A percentile compares a stretch with the other conserved stretches of the same genome.
Conservation (phyloP, 2,113 vertebrate species). For the Taurulus bubalis region DNA sequence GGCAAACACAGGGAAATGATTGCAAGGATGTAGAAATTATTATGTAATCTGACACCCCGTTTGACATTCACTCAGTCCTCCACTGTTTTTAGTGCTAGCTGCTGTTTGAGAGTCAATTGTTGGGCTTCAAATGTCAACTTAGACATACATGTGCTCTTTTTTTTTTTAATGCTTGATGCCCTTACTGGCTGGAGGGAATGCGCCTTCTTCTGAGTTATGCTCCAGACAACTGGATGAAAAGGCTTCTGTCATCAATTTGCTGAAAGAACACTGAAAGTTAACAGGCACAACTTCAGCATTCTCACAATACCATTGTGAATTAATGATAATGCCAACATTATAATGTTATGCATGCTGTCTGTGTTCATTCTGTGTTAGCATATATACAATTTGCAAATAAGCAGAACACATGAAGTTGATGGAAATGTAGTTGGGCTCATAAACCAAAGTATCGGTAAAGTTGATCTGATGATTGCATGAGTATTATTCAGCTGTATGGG, state of each 20-base stretch:
- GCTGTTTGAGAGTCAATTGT: constrained; percentile 28
- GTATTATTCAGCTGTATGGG: not conserved
- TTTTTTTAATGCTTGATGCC: not conserved
- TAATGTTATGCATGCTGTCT: not conserved
- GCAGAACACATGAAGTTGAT: not conserved
- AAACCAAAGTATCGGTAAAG: not conserved
- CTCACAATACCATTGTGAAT: not conserved
- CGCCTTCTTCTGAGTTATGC: constrained; percentile 12
- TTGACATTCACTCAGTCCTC: constrained; percentile 17
- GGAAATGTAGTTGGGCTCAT: not conserved
- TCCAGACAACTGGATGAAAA: not conserved
- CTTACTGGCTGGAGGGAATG: not conserved
- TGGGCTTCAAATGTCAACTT: constrained; percentile 30
- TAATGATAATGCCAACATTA: not conserved
- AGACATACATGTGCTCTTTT: not conserved
- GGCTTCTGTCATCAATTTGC: not conserved
- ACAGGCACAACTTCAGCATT: not conserved
- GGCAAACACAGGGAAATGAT: constrained; percentile 29
- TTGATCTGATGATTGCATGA: not conserved
- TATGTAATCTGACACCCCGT: constrained; percentile 21
- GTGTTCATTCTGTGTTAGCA: constrained; percentile 13
- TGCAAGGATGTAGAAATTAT: constrained; percentile 33
- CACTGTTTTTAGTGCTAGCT: constrained; percentile 10
- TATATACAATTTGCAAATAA: not conserved
- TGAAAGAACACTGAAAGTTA: not conserved